A percentile compares a stretch with the other conserved stretches of the same genome.
Conservation (phyloP, 2,113 vertebrate genomes). For the Myxocyprinus asiaticus region DNA sequence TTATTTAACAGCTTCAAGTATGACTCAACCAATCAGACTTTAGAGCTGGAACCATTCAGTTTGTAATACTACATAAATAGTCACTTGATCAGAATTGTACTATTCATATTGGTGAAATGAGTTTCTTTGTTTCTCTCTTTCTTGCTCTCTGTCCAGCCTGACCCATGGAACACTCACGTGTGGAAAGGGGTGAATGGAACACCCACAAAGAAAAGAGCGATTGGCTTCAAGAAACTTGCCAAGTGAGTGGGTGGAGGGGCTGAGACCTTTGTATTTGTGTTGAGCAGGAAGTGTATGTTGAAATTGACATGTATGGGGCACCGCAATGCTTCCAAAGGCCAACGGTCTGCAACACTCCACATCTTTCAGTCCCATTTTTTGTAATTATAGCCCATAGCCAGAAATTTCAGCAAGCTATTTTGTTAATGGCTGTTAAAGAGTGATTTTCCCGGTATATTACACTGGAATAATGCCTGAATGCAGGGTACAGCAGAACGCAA, state of each 20-base stretch:
- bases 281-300: not conserved
- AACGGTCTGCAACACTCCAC: not conserved
- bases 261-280: not conserved
- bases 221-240: constrained; percentile 97
- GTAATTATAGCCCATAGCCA: constrained; percentile 9
- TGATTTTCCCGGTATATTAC: not conserved
- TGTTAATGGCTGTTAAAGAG: not conserved
- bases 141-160: constrained; percentile 73
- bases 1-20: no score
- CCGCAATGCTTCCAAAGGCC: not conserved
- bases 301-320: not conserved
- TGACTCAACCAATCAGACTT: no score
- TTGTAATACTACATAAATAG: no score
- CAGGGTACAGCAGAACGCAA: not conserved
- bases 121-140: not conserved
- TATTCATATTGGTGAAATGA: no score
- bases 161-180: constrained; percentile 92
- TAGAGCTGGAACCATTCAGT: no score
- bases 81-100: no score
- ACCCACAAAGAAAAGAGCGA: constrained; percentile 94
- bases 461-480: not conserved
- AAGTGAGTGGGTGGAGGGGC: constrained; percentile 78
- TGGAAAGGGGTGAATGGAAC: constrained; percentile 97
- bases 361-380: not conserved
- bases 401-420: not conserved